Base-by-base conservation (phyloP, 2,888 invertebrate genomes). In the Caenorhabditis becei region DNA sequence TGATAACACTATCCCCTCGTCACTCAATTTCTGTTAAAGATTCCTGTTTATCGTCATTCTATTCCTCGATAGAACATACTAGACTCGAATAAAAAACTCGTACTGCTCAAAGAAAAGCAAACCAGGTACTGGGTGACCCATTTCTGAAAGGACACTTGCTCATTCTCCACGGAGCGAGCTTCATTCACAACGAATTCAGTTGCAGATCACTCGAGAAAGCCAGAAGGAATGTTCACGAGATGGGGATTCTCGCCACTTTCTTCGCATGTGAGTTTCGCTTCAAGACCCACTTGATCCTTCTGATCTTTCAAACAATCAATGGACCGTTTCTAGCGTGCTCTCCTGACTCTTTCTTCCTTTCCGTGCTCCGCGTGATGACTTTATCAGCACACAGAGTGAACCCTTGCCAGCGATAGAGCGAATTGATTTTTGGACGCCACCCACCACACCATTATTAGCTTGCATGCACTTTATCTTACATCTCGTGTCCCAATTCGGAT, bases 201-300 rank as follows among this genome's bases (percentile, higher is more conserved):
- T 4, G 23, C n/a, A 20, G 20, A 5, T 51, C 23, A 35, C 35
- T 35, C 35, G 4, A 47, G 47, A 18, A 47, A 47, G 35, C n/a
- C n/a, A n/a, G n/a, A n/a, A 35, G 63, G 28, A n/a, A 35, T 23
- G 23, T n/a, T 4, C 26, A 23, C 8, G 32, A 4, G 14, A 72
- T 65, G 65, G 59, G 65, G 24, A 51, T 74, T 14, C 65, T 65
- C 58, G n/a, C 26, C 28, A 51, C 65, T 10, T 59, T 74, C 20
- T 72, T 72, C 47, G 47, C 72, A 35, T 65, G 72, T 72, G 37
- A 72, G 56, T 72, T 71, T 32, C 44, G 0, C 11, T 61, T 24
- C 32, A 32, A 7, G 14, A 14, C 2, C 7, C 41, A 11, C 14
- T 2, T 41, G 41, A 32, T 41, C 41, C 14, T 14, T 14, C 2